These are phyloP conservation scores for Galago senegalensis DNA, from an alignment of 2,797 vertebrate genomes.

Conservation along the genomic window DNA sequence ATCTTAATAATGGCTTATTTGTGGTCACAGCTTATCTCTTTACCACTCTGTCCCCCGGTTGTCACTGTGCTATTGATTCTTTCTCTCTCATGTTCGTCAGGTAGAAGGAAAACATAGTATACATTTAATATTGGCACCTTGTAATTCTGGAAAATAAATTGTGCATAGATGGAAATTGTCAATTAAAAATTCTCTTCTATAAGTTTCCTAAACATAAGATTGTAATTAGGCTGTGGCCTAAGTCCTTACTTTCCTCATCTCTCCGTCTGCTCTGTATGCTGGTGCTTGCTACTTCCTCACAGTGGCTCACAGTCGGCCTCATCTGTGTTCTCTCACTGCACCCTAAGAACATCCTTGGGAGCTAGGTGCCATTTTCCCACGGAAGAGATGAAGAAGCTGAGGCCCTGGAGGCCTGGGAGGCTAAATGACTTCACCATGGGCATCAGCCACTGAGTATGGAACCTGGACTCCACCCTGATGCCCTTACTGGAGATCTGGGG, in stretches of 20 bases:
- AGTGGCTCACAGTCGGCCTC: rapidly evolving
- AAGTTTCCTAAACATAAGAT: neutral
- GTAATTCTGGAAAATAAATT: constrained; percentile 66
- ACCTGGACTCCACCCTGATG: rapidly evolving
- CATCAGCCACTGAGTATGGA: neutral
- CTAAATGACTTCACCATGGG: neutral
- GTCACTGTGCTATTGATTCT: rapidly evolving
- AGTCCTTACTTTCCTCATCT: neutral
- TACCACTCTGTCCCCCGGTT: rapidly evolving
- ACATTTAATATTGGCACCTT: neutral
- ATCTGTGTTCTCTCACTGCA: neutral
- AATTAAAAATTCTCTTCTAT: constrained; percentile 27
- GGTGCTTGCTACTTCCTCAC: neutral
- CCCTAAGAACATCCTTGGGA: neutral
- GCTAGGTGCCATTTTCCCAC: neutral
- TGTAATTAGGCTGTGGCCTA: neutral
- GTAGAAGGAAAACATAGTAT: neutral
- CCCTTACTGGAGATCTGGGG: neutral
- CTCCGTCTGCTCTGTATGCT: rapidly evolving
- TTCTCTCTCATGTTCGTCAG: rapidly evolving
- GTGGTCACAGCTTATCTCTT: rapidly evolving
- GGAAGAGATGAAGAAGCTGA: neutral
- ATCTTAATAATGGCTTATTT: neutral
- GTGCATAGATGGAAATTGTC: neutral
- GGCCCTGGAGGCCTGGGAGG: neutral